Evolutionary conservation across 2,113 vertebrate genomes (phyloP).

Genomic region (Motacilla tschutschensis): DNA sequence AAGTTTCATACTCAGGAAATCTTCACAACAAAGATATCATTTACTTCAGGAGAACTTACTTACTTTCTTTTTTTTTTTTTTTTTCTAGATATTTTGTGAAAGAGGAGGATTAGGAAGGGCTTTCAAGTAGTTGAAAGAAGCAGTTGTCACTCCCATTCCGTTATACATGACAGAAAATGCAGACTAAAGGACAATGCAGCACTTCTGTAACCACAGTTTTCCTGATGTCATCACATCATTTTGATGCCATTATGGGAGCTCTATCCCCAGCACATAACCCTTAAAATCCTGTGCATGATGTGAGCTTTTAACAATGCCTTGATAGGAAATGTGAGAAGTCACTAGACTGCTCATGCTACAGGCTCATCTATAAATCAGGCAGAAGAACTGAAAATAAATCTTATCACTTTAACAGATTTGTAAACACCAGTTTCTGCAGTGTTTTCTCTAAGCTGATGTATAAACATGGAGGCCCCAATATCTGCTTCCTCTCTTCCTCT

Average conservation of each 20-base stretch:
- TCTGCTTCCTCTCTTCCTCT: not conserved
- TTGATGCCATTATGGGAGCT: not conserved
- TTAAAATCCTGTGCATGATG: not conserved
- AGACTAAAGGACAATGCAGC: not conserved
- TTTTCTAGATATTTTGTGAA: not conserved
- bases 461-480: not conserved
- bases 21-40: not conserved
- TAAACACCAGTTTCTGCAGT: not conserved
- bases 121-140: not conserved
- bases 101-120: not conserved
- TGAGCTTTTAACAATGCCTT: not conserved
- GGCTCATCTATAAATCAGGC: not conserved
- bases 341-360: not conserved
- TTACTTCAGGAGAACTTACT: not conserved
- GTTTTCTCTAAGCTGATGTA: conserved; percentile 2
- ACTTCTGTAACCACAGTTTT: not conserved
- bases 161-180: not conserved
- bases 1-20: not conserved
- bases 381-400: not conserved
- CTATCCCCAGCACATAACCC: not conserved
- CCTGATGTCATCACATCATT: not conserved
- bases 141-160: not conserved
- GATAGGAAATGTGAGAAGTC: not conserved
- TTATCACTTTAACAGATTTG: not conserved
- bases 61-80: not conserved